Evolutionary conservation across 1,140 invertebrate genomes (phyloP).

Genomic region (Calephelis virginiensis): DNA sequence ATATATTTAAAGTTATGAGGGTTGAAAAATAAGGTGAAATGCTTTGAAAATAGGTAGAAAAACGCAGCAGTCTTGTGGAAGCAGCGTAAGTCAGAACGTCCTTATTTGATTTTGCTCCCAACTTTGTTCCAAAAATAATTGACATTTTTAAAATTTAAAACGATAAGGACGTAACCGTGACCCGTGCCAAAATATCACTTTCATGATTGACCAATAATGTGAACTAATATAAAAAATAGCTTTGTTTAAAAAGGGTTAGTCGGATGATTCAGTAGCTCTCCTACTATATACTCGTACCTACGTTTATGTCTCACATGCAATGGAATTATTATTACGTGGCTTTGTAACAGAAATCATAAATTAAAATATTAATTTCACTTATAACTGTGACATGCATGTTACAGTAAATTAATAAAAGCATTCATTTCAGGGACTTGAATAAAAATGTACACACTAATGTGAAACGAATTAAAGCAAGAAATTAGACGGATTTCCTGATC

Average conservation of each 20-base stretch:
- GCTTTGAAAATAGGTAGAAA: too few relatives aligned
- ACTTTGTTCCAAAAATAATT: too few relatives aligned
- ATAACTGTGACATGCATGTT: neutral
- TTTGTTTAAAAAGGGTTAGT: neutral
- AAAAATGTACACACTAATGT: neutral
- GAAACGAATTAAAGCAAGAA: neutral
- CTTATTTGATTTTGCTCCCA: too few relatives aligned
- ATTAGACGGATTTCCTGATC: neutral
- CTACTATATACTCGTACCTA: too few relatives aligned
- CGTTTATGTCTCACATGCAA: neutral
- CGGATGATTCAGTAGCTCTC: too few relatives aligned
- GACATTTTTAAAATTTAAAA: too few relatives aligned
- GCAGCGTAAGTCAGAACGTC: too few relatives aligned
- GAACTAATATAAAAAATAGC: neutral
- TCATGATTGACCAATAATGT: neutral
- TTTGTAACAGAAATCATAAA: neutral
- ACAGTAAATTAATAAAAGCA: neutral
- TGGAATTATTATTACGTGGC: neutral
- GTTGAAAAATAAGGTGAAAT: too few relatives aligned
- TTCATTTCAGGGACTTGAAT: slow-evolving; percentile 1
- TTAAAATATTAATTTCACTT: neutral
- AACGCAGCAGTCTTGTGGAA: too few relatives aligned
- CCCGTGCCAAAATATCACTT: neutral
- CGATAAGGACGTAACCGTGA: too few relatives aligned
- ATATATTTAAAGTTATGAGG: too few relatives aligned